Conservation (phyloP, 2,888 invertebrate genomes). For the Nymphalis c-album region DNA sequence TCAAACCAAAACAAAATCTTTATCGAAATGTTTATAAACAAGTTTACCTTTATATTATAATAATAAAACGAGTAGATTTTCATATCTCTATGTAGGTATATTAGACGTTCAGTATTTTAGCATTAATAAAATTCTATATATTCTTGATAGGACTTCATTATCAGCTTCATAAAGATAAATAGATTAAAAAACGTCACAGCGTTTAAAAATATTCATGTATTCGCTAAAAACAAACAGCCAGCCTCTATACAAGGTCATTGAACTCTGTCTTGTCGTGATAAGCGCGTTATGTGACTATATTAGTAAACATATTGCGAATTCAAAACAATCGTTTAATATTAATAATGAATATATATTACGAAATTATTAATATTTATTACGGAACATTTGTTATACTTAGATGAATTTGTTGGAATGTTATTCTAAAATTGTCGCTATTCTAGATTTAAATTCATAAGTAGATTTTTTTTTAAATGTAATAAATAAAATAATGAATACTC, state of each 20-base stretch:
- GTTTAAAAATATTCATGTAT: conserved; percentile 27
- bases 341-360: conserved; percentile 24
- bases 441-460: background rate
- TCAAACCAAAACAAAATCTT: too few species aligned
- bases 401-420: background rate
- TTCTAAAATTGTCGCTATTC: background rate
- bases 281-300: conserved; percentile 28
- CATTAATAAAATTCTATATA: conserved; percentile 1
- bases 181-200: conserved; percentile 30
- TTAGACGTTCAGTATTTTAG: background rate
- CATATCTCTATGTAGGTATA: background rate
- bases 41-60: background rate
- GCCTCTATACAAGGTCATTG: conserved; percentile 42
- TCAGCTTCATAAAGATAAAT: conserved; percentile 29
- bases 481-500: too few species aligned
- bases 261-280: conserved; percentile 38
- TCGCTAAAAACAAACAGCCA: conserved; percentile 38
- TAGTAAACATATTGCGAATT: conserved; percentile 30
- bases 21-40: too few species aligned
- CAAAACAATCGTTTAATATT: conserved; percentile 31
- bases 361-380: conserved; percentile 18
- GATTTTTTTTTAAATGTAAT: too few species aligned
- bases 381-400: background rate
- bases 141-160: conserved; percentile 3
- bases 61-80: background rate